Evolutionary conservation across 2,113 vertebrate genomes (phyloP), one percentile per base, ranked within the genome.

Genomic region (Pterocles gutturalis): DNA sequence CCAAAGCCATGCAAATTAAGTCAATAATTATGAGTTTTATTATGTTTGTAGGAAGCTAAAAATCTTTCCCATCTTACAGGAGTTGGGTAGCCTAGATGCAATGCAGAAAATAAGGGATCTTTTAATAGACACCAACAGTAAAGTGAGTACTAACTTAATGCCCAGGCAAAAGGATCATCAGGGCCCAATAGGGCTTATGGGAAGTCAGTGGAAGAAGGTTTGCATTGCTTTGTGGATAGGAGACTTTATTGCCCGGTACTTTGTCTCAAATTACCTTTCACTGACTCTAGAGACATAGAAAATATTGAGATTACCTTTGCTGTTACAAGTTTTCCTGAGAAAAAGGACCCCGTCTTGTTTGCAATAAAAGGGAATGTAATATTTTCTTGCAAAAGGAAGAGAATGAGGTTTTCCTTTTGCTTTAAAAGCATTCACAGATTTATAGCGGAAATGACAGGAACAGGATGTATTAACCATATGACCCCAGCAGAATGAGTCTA

Each of bases 361-460:
- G 24, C 36, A 89, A 90, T 80, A 75, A 94, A 95, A 94, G 24
- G 33, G 83, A 81, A 57, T 4, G 10, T 72, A 92, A 66, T 62
- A 88, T 81, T 78, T 96, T 90, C 81, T 94, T 90, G 80, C 48
- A 93, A 89, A 94, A 88, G 93, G 85, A 76, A 94, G 55, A 71
- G 92, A 93, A 97, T 89, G 28, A 25, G 60, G 71, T 92, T 97
- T 69, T 96, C 89, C 94, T 96, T 83, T 84, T 66, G 41, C 55
- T 73, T 95, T 92, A 94, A 98, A 96, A 94, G 91, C 95, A 76
- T 90, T 95, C 73, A 81, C 86, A 95, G 96, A 98, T 98, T 98
- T 98, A 98, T 95, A 96, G 96, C 49, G 3, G 92, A 98, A 98
- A 97, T 96, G 96, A 95, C 96, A 98, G 87, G 97, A 97, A 97